Evolutionary conservation across 1,140 invertebrate species (phyloP).

Genomic region (Antheraea mylitta): DNA sequence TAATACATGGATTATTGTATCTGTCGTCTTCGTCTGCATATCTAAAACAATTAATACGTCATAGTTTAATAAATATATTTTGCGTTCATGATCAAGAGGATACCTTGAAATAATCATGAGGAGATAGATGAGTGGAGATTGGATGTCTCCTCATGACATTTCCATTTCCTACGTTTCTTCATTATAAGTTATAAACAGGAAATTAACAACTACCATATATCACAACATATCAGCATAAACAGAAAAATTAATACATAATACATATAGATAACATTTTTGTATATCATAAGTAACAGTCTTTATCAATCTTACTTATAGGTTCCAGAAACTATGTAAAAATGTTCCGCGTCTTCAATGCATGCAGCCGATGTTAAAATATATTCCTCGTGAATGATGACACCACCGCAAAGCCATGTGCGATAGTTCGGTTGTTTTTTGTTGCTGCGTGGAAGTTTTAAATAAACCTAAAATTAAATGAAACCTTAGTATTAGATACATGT

Average conservation of each 20-base stretch:
- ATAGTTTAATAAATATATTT: background rate
- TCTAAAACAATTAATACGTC: slow-evolving; percentile 28
- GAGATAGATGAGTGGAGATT: no score
- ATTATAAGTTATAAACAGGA: no score
- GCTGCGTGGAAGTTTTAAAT: slow-evolving; percentile 49
- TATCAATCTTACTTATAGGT: slow-evolving; percentile 48
- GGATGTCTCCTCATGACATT: no score
- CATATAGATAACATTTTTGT: no score
- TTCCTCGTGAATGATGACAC: slow-evolving; percentile 62
- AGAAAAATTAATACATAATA: no score
- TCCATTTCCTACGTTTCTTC: no score
- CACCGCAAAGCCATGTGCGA: slow-evolving; percentile 54
- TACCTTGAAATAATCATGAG: no score
- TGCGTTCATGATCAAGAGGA: no score
- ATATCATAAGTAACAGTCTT: no score
- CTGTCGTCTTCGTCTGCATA: slow-evolving; percentile 57
- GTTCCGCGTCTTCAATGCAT: slow-evolving; percentile 61
- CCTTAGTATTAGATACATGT: background rate
- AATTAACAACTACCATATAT: no score
- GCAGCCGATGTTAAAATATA: slow-evolving; percentile 64
- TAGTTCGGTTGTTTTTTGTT: slow-evolving; percentile 49
- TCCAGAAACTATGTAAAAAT: slow-evolving; percentile 64
- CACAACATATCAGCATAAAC: no score
- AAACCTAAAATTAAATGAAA: slow-evolving; percentile 38
- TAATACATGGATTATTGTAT: slow-evolving; percentile 58